Evolutionary conservation across 1,140 invertebrate species (phyloP).

Genomic region (Harpegnathos saltator): DNA sequence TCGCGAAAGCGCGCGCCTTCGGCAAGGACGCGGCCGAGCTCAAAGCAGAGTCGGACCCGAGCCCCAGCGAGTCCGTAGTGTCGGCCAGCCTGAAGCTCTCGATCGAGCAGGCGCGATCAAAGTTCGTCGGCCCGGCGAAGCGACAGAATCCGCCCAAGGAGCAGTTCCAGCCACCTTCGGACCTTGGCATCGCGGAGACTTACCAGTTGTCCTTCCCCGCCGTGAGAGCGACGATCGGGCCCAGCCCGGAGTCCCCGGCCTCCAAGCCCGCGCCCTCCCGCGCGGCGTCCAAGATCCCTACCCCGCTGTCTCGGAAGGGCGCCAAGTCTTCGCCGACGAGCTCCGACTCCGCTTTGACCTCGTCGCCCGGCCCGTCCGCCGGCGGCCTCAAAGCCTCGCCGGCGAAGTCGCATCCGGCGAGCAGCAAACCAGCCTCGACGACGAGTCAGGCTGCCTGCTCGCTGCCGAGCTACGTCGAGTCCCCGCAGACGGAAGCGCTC

Average conservation of each 20-base stretch:
- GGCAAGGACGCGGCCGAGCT: constrained; percentile 47
- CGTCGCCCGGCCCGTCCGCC: constrained; percentile 44
- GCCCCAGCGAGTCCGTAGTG: constrained; percentile 52
- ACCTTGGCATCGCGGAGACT: constrained; percentile 13
- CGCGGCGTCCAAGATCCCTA: constrained; percentile 81
- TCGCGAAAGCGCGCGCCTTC: constrained; percentile 63
- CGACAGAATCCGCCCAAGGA: constrained; percentile 49
- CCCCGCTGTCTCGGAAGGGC: constrained; percentile 80
- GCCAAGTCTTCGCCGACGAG: constrained; percentile 65
- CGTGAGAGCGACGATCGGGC: constrained; percentile 35
- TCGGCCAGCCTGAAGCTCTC: constrained; percentile 14
- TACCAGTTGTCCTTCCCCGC: constrained; percentile 39
- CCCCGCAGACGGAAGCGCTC: constrained; percentile 49
- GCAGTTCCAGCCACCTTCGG: constrained; percentile 39
- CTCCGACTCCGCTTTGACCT: constrained; percentile 60
- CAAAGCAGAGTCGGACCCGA: constrained; percentile 55
- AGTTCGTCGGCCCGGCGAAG: constrained; percentile 24
- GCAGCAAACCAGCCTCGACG: constrained; percentile 38
- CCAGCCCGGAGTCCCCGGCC: constrained; percentile 37
- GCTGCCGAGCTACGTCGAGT: constrained; percentile 66
- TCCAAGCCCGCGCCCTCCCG: constrained; percentile 42
- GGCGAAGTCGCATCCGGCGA: constrained; percentile 42
- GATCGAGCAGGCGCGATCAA: constrained; percentile 35
- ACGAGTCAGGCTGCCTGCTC: constrained; percentile 2
- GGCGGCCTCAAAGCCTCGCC: constrained; percentile 51